phyloP scores from a whole-genome alignment of 2,888 invertebrate genomes.

The Tromatobia lineatoria region DNA sequence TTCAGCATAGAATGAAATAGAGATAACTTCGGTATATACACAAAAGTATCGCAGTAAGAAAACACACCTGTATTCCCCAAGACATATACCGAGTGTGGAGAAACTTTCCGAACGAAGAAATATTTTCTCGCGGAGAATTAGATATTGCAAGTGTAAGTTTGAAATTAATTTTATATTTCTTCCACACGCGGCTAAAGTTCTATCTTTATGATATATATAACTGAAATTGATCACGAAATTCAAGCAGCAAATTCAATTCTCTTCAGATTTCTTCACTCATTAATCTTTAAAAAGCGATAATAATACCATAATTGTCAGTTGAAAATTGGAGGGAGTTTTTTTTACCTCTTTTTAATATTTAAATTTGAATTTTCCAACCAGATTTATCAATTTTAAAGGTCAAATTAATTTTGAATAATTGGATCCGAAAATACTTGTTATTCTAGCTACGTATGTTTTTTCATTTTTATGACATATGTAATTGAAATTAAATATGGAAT shows the following conservation, averaged over 20 bases:
- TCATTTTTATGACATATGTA: too few species aligned
- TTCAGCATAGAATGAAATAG: not conserved
- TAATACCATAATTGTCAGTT: too few species aligned
- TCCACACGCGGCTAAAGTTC: not conserved
- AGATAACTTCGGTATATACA: conserved; percentile 7
- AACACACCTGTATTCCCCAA: not conserved
- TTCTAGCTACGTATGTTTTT: too few species aligned
- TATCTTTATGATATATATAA: not conserved
- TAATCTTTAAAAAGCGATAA: too few species aligned
- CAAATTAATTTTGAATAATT: too few species aligned
- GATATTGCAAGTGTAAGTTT: not conserved
- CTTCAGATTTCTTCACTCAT: too few species aligned
- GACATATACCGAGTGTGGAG: not conserved
- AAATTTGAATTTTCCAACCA: too few species aligned
- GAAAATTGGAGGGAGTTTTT: too few species aligned
- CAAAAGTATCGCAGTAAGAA: not conserved
- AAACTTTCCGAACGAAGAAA: conserved; percentile 9
- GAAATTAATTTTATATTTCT: not conserved
- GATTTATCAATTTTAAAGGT: too few species aligned
- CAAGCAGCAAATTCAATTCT: not conserved
- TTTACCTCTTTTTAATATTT: too few species aligned
- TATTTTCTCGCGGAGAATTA: conserved; percentile 1
- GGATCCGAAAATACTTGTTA: too few species aligned
- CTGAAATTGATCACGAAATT: not conserved
- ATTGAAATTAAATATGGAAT: too few species aligned